A percentile compares a stretch with the other conserved stretches of the same genome.
These are phyloP conservation scores for Drosophila planitibia DNA, from an alignment of 2,888 invertebrate species.

Conservation along the genomic window DNA sequence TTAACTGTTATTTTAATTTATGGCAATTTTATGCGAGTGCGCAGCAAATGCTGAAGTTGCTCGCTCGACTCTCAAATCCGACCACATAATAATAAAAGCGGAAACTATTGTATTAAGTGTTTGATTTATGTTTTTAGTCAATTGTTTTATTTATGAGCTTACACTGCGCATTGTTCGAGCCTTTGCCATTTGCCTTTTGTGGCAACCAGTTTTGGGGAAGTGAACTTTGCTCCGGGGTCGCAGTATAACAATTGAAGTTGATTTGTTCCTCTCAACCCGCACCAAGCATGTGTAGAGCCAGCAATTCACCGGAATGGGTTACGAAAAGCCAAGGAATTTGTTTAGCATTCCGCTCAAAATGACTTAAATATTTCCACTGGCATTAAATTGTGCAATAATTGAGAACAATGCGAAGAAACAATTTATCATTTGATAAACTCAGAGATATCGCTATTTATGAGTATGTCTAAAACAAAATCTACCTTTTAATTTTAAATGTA, in stretches of 20 bases:
- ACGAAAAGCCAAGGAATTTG: slow-evolving; percentile 38
- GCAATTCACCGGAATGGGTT: slow-evolving; percentile 17
- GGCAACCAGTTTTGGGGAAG: slow-evolving; percentile 45
- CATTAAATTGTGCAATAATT: slow-evolving; percentile 22
- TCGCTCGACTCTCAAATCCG: slow-evolving; percentile 47
- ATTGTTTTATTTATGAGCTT: slow-evolving; percentile 80
- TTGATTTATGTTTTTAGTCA: slow-evolving; percentile 79
- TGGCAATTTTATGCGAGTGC: slow-evolving; percentile 80
- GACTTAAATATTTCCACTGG: neutral
- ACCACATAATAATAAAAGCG: slow-evolving; percentile 81
- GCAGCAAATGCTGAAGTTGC: slow-evolving; percentile 55
- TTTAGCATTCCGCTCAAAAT: slow-evolving; percentile 19
- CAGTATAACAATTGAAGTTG: slow-evolving; percentile 57
- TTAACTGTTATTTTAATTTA: slow-evolving; percentile 81
- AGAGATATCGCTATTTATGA: neutral
- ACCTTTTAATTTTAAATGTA: neutral
- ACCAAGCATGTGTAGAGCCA: slow-evolving; percentile 11
- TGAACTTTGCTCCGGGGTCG: slow-evolving; percentile 58
- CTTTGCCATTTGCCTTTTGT: slow-evolving; percentile 33
- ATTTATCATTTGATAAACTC: neutral
- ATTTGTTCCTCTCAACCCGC: slow-evolving; percentile 30
- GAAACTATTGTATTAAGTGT: slow-evolving; percentile 81
- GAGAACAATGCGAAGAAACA: slow-evolving; percentile 2
- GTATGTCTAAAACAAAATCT: neutral
- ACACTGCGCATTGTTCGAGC: slow-evolving; percentile 48